phyloP scores from a whole-genome alignment of 2,888 invertebrate species.

The Phymatocera aterrima region DNA sequence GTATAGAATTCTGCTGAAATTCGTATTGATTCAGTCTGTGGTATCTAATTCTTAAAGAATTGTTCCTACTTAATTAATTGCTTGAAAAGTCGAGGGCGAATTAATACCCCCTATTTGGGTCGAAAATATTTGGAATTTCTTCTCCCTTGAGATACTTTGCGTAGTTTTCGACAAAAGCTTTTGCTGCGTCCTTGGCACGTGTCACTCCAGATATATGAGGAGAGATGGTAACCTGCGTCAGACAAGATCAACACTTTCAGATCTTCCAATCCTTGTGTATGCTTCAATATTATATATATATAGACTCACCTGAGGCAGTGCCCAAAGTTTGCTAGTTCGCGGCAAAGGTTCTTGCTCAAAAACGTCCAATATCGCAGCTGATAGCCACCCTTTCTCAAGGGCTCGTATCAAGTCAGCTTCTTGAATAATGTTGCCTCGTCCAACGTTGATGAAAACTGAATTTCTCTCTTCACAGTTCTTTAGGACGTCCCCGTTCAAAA shows the following conservation, averaged over 20 bases:
- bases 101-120: conserved; percentile 74
- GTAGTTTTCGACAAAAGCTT: conserved; percentile 75
- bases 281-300: neutral
- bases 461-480: conserved; percentile 73
- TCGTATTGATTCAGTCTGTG: too few relatives aligned
- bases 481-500: conserved; percentile 75
- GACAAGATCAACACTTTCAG: conserved; percentile 48
- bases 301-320: conserved; percentile 73
- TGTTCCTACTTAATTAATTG: too few relatives aligned
- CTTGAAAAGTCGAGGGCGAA: conserved; percentile 14
- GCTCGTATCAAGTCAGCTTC: conserved; percentile 76
- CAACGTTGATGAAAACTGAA: conserved; percentile 79
- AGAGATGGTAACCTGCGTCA: conserved; percentile 73
- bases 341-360: conserved; percentile 77
- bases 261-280: neutral
- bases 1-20: too few relatives aligned
- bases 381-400: conserved; percentile 76
- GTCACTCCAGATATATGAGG: conserved; percentile 75
- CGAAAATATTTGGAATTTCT: conserved; percentile 69
- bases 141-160: conserved; percentile 68
- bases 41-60: too few relatives aligned
- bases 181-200: conserved; percentile 73
- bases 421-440: conserved; percentile 77
- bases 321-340: conserved; percentile 75
- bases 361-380: conserved; percentile 78